Percentiles rank a stretch among this genome's conserved stretches.
phyloP scores from a whole-genome alignment of 2,888 invertebrate genomes.

The Shargacucullia verbasci region DNA sequence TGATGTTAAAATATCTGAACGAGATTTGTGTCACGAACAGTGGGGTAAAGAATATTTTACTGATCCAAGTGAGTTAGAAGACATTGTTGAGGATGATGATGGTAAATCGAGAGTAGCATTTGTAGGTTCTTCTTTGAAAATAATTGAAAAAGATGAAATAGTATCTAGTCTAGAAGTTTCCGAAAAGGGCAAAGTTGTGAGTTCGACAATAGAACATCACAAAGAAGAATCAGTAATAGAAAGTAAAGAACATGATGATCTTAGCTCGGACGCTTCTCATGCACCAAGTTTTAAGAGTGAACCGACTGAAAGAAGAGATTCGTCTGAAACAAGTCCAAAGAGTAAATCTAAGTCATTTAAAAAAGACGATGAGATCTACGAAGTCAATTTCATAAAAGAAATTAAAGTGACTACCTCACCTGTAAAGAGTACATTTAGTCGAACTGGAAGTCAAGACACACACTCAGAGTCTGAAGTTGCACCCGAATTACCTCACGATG shows the following conservation, averaged over 20 bases:
- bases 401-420: slow-evolving; percentile 87
- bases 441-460: slow-evolving; percentile 88
- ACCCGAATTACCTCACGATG: slow-evolving; percentile 85
- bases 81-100: slow-evolving; percentile 83
- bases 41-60: slow-evolving; percentile 89
- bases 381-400: slow-evolving; percentile 87
- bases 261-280: slow-evolving; percentile 85
- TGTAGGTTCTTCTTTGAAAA: slow-evolving; percentile 82
- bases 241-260: slow-evolving; percentile 85
- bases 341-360: slow-evolving; percentile 86
- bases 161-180: slow-evolving; percentile 81
- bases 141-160: slow-evolving; percentile 83
- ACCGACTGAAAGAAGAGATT: slow-evolving; percentile 77
- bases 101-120: slow-evolving; percentile 78
- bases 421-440: slow-evolving; percentile 84
- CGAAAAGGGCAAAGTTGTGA: slow-evolving; percentile 84
- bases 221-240: slow-evolving; percentile 85
- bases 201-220: slow-evolving; percentile 82
- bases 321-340: slow-evolving; percentile 82
- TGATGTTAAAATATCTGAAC: slow-evolving; percentile 86
- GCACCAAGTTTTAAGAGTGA: slow-evolving; percentile 84
- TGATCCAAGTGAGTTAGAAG: slow-evolving; percentile 83
- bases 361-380: slow-evolving; percentile 85
- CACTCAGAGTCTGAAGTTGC: slow-evolving; percentile 88
- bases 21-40: slow-evolving; percentile 86